Conservation (phyloP, 1,140 invertebrate species). For the Tetramorium parvispinum region DNA sequence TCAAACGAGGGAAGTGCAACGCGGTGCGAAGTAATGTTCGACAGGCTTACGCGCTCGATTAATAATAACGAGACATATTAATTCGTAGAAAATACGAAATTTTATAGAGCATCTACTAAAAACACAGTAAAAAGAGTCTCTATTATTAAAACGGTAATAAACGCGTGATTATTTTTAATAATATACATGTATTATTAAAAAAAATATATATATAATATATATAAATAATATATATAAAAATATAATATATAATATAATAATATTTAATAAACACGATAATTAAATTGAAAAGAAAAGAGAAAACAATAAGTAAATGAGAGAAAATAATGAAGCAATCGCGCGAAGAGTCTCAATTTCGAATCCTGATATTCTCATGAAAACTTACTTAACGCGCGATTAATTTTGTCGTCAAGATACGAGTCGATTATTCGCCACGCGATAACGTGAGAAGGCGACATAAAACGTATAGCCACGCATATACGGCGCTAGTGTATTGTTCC, state of each 20-base stretch:
- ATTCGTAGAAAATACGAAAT: neutral
- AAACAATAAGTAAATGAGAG: neutral
- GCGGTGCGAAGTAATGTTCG: neutral
- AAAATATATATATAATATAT: too few species aligned
- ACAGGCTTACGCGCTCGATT: slow-evolving; percentile 25
- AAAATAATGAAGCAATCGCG: neutral
- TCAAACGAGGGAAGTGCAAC: slow-evolving; percentile 15
- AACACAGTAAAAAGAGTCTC: neutral
- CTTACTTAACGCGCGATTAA: slow-evolving; percentile 29
- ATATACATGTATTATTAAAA: too few species aligned
- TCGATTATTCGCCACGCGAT: slow-evolving; percentile 69
- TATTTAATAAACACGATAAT: neutral
- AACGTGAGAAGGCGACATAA: slow-evolving; percentile 74
- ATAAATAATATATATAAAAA: too few species aligned
- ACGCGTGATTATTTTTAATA: neutral
- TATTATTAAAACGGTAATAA: neutral
- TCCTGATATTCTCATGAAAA: slow-evolving; percentile 4
- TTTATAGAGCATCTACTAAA: neutral
- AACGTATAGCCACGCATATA: slow-evolving; percentile 60
- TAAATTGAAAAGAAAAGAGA: neutral
- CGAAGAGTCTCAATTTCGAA: neutral
- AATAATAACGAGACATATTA: slow-evolving; percentile 11
- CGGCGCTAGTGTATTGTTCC: slow-evolving; percentile 58
- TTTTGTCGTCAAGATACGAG: slow-evolving; percentile 36
- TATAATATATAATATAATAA: too few species aligned